Evolutionary conservation across 2,888 invertebrate genomes (phyloP).

Genomic region (Amphipyra berbera): DNA sequence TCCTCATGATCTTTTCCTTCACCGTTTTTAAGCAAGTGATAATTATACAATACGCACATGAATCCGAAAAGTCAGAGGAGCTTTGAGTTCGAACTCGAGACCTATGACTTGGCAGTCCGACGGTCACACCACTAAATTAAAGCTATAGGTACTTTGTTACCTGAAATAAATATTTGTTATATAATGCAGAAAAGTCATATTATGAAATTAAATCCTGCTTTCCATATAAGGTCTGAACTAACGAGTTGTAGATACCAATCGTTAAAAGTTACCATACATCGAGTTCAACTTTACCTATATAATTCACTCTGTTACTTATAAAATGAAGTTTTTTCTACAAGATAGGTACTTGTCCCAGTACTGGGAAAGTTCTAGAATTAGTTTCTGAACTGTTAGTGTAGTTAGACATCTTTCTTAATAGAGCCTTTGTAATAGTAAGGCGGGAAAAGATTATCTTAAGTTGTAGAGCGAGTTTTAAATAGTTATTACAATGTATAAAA

Average conservation of each 20-base stretch:
- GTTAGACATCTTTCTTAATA: conserved; percentile 53
- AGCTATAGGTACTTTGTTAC: no score
- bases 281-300: conserved; percentile 35
- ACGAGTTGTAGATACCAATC: conserved; percentile 9
- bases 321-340: conserved; percentile 45
- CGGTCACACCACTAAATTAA: no score
- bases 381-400: conserved; percentile 50
- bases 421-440: conserved; percentile 37
- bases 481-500: not conserved
- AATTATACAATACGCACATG: no score
- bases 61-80: no score
- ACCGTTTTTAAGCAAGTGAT: no score
- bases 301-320: conserved; percentile 45
- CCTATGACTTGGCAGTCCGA: no score
- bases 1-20: no score
- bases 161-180: no score
- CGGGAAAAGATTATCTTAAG: conserved; percentile 8
- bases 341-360: conserved; percentile 12
- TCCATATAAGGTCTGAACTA: not conserved
- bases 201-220: no score
- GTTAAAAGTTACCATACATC: conserved; percentile 28
- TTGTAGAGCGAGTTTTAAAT: conserved; percentile 1
- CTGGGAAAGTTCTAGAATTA: conserved; percentile 46
- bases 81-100: no score
- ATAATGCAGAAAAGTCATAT: no score